Evolutionary conservation across 2,888 invertebrate species (phyloP).

Genomic region (Trachelus troglodyta): DNA sequence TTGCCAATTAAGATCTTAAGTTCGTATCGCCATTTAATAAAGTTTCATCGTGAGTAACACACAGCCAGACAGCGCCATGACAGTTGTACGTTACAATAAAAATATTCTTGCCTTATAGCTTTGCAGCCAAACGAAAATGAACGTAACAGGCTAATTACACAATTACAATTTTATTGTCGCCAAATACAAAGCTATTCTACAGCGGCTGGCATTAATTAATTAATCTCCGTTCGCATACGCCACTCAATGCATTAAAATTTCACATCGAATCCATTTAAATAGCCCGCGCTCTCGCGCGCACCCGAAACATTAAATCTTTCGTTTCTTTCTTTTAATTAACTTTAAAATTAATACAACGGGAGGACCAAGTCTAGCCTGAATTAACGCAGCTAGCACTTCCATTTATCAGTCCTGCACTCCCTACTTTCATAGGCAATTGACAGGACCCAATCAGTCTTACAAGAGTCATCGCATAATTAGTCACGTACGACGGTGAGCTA

Average conservation of each 20-base stretch:
- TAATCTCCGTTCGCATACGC: not conserved
- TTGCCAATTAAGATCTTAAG: not conserved
- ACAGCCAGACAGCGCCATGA: not conserved
- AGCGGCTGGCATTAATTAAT: slow-evolving; percentile 4
- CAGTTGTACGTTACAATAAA: not conserved
- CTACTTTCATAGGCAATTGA: slow-evolving; percentile 32
- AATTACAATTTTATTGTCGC: slow-evolving; percentile 22
- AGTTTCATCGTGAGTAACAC: not conserved
- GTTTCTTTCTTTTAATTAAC: not conserved
- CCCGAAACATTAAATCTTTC: not conserved
- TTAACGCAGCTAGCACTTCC: not conserved
- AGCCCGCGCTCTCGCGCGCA: too few relatives aligned
- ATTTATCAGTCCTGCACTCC: slow-evolving; percentile 17
- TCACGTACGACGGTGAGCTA: slow-evolving; percentile 10
- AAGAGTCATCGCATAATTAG: slow-evolving; percentile 20
- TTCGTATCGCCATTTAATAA: not conserved
- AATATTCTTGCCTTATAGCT: slow-evolving; percentile 12
- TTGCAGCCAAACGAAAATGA: not conserved
- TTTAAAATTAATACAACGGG: slow-evolving; percentile 3
- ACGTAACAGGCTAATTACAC: slow-evolving; percentile 5
- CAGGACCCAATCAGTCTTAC: slow-evolving; percentile 32
- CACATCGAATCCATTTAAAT: too few relatives aligned
- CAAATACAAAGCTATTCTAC: slow-evolving; percentile 31
- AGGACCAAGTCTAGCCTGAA: not conserved
- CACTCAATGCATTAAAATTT: not conserved